Evolutionary conservation across 2,888 invertebrate species (phyloP), one percentile per base, ranked within the genome.

Genomic region (Rhagonycha fulva): DNA sequence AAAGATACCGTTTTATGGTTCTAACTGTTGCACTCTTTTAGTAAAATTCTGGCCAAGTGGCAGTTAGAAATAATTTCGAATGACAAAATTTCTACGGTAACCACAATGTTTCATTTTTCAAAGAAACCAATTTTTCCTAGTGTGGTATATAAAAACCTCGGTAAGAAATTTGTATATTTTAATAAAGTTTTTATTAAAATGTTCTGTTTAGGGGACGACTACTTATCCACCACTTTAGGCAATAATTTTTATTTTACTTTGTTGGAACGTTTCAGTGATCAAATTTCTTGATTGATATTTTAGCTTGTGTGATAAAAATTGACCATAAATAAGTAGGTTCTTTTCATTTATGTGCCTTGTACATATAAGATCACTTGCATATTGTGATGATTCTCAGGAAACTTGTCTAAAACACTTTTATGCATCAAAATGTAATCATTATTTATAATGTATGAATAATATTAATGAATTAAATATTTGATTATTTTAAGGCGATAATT

Each of bases 91-190:
- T 81, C 80, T 60, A 74, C 78, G 9, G 79, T 83, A 24, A 66
- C 76, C 24, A 81, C 83, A 28, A 75, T 81, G 10, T 82, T 80
- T 78, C 86, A 89, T 1, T 89, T 88, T 79, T 88, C 89, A 3
- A 90, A 90, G 62, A 88, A 86, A 47, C 87, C 89, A 0, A 87
- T 90, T 1, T 90, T 90, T 79, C 90, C 90, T 1, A 89, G 90
- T 0, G 80, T 84, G 3, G 88, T 90, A 3, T 89, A 78, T 71
- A 80, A 78, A 14, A 7, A 7, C 3, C 47, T 47, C 2, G n/a
- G 47, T 47, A 47, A 47, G 47, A n/a, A n/a, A 47, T 5, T 47
- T 47, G n/a, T 47, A 47, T 2, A n/a, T n/a, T 47, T n/a, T 1
- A 2, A 7, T 7, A 1, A 47, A 47, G 3, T 47, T 47, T 47